Base-by-base conservation (phyloP, 1,140 invertebrate species). In the Reticulitermes speratus region DNA sequence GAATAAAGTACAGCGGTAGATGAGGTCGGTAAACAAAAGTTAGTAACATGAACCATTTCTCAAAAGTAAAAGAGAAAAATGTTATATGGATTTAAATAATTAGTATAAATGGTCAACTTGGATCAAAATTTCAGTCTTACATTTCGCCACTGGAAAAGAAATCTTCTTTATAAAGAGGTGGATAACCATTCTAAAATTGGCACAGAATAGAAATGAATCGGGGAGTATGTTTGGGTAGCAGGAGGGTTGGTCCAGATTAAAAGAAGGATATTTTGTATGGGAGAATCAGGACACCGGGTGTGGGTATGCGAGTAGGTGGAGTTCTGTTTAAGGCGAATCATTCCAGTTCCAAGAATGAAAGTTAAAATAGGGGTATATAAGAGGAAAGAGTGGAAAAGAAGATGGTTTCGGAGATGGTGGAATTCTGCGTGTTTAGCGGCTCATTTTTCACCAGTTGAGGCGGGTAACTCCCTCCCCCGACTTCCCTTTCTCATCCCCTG, bases 341-440 rank as follows among this genome's bases (percentile, higher is more conserved):
- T 25, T 75, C 65, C 65, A n/a, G 65, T 75, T 75, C 25, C 9
- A 75, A 75, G 65, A 75, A 75, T 75, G 65, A 75, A 75, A 75
- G 25, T 30, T 75, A 25, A 14, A 75, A 75, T 75, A 75, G 25
- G 65, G 65, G n/a, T 25, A 30, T 75, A 25, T 75, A 75, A n/a
- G n/a, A 75, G 65, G 65, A 14, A 30, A 75, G 65, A 75, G 65
- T 30, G n/a, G 14, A 75, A 75, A 30, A 25, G 65, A 25, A 75
- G 65, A 65, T 65, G 59, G 59, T 65, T 65, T 65, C 16, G 21
- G 59, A 65, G 59, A 75, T 30, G 65, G 65, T 75, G 65, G 65
- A 75, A 75, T 75, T 75, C 65, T 75, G n/a, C 65, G 65, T 75
- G 65, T 75, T 75, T 75, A 75, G 65, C 65, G 25, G 65, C 65